Evolutionary conservation across 2,113 vertebrate genomes (phyloP), one percentile per base, ranked within the genome.

Genomic region (Diphyllodes magnificus): DNA sequence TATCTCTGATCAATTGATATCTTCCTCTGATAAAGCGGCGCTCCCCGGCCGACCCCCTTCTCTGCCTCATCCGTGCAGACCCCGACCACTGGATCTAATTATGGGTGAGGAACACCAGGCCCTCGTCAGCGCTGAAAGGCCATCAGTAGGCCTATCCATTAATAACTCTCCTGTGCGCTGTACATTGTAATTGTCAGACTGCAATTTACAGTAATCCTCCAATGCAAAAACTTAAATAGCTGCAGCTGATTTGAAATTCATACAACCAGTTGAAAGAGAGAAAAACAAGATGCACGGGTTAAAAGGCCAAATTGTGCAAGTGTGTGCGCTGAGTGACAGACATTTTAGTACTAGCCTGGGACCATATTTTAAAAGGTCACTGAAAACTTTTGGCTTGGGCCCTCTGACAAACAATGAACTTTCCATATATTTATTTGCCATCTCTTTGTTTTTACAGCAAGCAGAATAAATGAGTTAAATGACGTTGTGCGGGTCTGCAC

Each of bases 371-470:
- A 97, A 98, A 98, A 98, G 98, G 98, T 99, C 98, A 99, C 97
- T 95, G 97, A 97, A 98, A 98, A 98, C 97, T 98, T 98, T 98
- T 98, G 98, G 98, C 98, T 98, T 97, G 91, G 98, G 95, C 98
- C 96, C 97, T 98, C 97, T 97, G 98, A 98, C 98, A 98, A 98
- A 99, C 98, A 98, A 99, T 98, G 98, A 98, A 98, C 97, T 98
- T 97, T 98, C 98, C 97, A 97, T 98, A 98, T 99, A 98, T 99
- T 99, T 99, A 99, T 99, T 98, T 98, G 97, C 98, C 98, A 98
- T 98, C 98, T 98, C 98, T 98, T 99, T 99, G 98, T 99, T 99
- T 99, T 99, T 98, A 98, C 98, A 99, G 98, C 98, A 94, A 97
- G 97, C 98, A 98, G 98, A 98, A 99, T 99, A 99, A 99, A 99